Conservation (phyloP, 2,113 vertebrate genomes). For the Cololabis saira region DNA sequence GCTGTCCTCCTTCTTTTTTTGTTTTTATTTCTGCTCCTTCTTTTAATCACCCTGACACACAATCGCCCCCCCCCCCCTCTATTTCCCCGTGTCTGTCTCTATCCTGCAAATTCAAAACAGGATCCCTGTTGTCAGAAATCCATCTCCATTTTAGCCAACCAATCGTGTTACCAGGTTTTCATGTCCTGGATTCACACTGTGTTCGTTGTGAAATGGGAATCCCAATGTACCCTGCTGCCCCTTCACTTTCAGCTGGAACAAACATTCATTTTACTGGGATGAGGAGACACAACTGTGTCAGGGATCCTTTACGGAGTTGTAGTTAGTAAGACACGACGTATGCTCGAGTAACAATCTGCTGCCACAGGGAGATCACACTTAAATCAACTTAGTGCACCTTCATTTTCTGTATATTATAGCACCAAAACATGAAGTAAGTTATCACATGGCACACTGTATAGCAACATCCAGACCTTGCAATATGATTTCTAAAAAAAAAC, state of each 20-base stretch:
- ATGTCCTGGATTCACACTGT: conserved; percentile 39
- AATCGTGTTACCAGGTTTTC: conserved; percentile 33
- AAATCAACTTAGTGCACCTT: too few relatives aligned
- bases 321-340: neutral
- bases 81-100: conserved; percentile 10
- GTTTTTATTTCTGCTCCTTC: conserved; percentile 35
- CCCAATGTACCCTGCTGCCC: conserved; percentile 10
- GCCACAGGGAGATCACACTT: too few relatives aligned
- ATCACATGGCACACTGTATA: too few relatives aligned
- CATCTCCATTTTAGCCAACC: conserved; percentile 21
- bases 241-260: conserved; percentile 36
- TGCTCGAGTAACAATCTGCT: too few relatives aligned
- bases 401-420: too few relatives aligned
- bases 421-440: too few relatives aligned
- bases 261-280: conserved; percentile 10
- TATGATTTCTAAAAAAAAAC: too few relatives aligned
- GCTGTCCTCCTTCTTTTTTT: conserved; percentile 28
- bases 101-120: conserved; percentile 12
- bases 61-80: neutral
- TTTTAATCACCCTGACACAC: conserved; percentile 30
- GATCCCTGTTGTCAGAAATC: conserved; percentile 20
- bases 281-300: conserved; percentile 9
- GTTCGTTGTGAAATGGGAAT: conserved; percentile 14
- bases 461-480: too few relatives aligned
- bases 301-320: neutral